A percentile compares a stretch with the other conserved stretches of the same genome.
Conservation (phyloP, 2,113 vertebrate species). For the Gymnocephalus cernua region DNA sequence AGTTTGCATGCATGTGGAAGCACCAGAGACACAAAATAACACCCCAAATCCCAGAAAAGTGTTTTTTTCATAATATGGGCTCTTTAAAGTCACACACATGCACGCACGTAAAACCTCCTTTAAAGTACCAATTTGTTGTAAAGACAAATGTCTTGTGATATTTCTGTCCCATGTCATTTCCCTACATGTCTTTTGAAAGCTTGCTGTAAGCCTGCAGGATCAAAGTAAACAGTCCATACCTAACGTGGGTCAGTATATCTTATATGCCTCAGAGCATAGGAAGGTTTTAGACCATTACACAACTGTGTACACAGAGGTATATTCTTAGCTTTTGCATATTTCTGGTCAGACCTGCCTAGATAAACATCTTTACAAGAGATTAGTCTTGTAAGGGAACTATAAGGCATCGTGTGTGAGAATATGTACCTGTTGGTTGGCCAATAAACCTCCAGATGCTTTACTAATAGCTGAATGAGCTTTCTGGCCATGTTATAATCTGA, state of each 20-base stretch:
- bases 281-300: slow-evolving; percentile 41
- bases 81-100: neutral
- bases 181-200: slow-evolving; percentile 2
- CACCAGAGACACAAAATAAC: no score
- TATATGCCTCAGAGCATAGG: slow-evolving; percentile 16
- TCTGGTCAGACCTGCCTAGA: neutral
- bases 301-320: slow-evolving; percentile 29
- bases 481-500: slow-evolving; percentile 46
- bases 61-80: no score
- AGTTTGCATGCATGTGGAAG: no score
- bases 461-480: slow-evolving; percentile 26
- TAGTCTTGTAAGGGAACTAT: slow-evolving; percentile 30
- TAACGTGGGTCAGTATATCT: slow-evolving; percentile 11
- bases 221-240: neutral
- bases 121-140: neutral
- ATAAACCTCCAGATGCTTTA: slow-evolving; percentile 21
- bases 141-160: neutral
- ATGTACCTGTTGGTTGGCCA: neutral
- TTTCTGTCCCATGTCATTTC: neutral
- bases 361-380: slow-evolving; percentile 28
- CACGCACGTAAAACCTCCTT: neutral
- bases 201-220: slow-evolving; percentile 14
- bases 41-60: no score
- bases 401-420: neutral
- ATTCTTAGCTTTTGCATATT: slow-evolving; percentile 44